Evolutionary conservation across 2,113 vertebrate species (phyloP), one percentile per base, ranked within the genome.

Genomic region (Pachypanchax playfairii): DNA sequence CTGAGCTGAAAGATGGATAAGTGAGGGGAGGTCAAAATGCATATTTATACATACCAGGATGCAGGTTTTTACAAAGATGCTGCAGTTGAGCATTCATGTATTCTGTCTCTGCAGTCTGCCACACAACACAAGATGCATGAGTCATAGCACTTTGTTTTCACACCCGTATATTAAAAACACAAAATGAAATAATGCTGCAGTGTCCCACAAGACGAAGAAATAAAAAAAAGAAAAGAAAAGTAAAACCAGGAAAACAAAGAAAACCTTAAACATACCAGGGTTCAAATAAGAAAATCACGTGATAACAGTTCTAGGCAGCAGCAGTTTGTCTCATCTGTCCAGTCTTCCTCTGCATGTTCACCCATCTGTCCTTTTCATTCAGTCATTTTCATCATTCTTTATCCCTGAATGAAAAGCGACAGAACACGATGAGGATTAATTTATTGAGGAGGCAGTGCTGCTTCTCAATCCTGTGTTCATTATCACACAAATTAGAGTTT

Each of bases 391-490:
- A 51, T 48, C 42, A 10, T 35, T 53, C 13, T 36, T 33, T 11
- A 1, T 15, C 46, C 2, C 5, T n/a, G 41, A 56, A 75, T 80
- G 41, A 70, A 62, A 60, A 75, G 46, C 35, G 65, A 47, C 58
- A 22, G 67, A n/a, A 46, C 54, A 39, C 67, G 21, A 36, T 64
- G 52, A 69, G n/a, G 54, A 77, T 21, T 49, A 75, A 44, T 3
- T 42, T 35, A 54, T 26, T 20, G 24, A 58, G 47, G 39, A 31
- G 41, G 36, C 28, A 10, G 58, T 29, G 42, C 55, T 42, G 54
- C 59, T 54, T 75, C 63, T 65, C 42, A 20, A 47, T 60, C 61
- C 51, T n/a, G n/a, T 20, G 46, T 57, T 79, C 62, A 73, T 80
- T 77, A 75, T 43, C 2, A 4, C 46, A 53, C 49, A 39, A 60